Evolutionary conservation across 2,797 vertebrate genomes (phyloP).

Genomic region (Pachyuromys duprasi): DNA sequence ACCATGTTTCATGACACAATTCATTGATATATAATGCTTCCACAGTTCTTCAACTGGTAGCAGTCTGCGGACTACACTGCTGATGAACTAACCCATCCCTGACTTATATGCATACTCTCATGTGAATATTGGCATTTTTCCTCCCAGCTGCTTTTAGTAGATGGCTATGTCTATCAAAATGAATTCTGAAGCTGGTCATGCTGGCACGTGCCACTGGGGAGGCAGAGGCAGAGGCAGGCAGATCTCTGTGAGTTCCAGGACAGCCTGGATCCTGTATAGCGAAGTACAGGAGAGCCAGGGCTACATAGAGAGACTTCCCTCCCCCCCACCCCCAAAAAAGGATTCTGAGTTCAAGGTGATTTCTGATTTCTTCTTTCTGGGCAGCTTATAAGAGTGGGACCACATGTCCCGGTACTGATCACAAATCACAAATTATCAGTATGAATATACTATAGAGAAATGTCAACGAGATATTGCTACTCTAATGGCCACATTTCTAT

Average conservation of each 20-base stretch:
- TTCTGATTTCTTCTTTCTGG: neutral
- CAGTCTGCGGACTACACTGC: neutral
- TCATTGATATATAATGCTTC: neutral
- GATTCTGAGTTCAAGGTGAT: neutral
- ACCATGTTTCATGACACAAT: neutral
- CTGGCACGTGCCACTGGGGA: neutral
- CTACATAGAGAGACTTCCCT: neutral
- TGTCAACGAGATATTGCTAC: neutral
- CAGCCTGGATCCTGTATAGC: neutral
- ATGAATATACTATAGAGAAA: neutral
- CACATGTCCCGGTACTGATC: neutral
- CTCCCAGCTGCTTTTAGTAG: neutral
- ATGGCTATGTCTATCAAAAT: neutral
- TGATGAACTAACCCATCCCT: neutral
- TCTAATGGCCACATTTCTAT: neutral
- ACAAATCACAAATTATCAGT: neutral
- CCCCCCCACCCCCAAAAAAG: too few relatives aligned
- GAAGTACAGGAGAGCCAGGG: neutral
- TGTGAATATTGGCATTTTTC: neutral
- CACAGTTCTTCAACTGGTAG: neutral
- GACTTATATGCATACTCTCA: neutral
- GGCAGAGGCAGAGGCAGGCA: neutral
- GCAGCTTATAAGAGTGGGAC: neutral
- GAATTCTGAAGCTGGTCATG: neutral
- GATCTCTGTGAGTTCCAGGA: neutral